These are phyloP conservation scores for Ciconia stormi DNA, from an alignment of 2,113 vertebrate species.

Conservation along the genomic window DNA sequence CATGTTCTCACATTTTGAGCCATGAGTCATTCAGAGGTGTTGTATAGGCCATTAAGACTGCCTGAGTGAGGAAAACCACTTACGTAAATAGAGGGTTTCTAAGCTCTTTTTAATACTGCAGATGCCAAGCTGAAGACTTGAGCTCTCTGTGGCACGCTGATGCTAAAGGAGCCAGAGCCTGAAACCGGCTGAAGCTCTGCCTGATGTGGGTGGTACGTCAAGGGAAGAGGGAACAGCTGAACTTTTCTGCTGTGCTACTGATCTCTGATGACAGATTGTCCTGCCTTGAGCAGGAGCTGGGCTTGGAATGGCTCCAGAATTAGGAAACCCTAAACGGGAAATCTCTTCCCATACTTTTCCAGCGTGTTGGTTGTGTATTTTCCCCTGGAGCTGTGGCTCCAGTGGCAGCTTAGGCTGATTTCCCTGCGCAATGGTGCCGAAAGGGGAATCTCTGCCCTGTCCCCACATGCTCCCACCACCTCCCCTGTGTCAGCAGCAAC, in stretches of 20 bases:
- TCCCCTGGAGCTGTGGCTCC: not conserved
- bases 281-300: not conserved
- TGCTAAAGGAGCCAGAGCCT: not conserved
- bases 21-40: not conserved
- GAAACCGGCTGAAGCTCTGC: not conserved
- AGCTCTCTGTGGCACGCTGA: not conserved
- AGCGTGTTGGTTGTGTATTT: not conserved
- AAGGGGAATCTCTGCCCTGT: not conserved
- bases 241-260: not conserved
- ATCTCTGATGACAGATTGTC: not conserved
- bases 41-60: not conserved
- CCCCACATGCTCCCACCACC: rapidly evolving
- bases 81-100: not conserved
- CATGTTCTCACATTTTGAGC: not conserved
- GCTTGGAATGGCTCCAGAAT: not conserved
- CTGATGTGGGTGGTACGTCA: rapidly evolving
- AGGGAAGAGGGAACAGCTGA: not conserved
- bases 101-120: not conserved
- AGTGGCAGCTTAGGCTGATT: not conserved
- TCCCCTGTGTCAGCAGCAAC: not conserved
- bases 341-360: not conserved
- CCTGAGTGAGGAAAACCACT: not conserved
- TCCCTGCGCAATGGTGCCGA: rapidly evolving
- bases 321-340: not conserved
- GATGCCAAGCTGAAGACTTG: not conserved